Evolutionary conservation across 2,797 vertebrate species (phyloP), one percentile per base, ranked within the genome.

Genomic region (Podarcis lilfordi): DNA sequence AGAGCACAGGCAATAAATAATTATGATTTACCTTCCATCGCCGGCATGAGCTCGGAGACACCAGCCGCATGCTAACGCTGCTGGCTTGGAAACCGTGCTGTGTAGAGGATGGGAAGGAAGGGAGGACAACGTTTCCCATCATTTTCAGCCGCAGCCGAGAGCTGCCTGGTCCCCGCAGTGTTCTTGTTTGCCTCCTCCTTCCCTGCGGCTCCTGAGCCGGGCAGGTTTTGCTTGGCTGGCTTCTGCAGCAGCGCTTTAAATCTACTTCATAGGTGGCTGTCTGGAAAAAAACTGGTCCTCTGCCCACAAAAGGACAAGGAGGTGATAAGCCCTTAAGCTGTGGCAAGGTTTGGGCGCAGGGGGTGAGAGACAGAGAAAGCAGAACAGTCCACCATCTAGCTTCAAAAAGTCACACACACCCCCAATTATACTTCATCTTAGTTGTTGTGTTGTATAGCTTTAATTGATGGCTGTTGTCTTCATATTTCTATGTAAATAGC

Each of bases 281-380:
- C 55, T 43, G 77, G 15, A 13, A 25, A 23, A 43, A 64, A 11
- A 8, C 6, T 25, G 5, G 17, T 35, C 45, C 29, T 71, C 4
- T 25, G n/a, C 7, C 40, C 27, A 6, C 2, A 2, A 25, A 50
- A 40, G 19, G 69, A 23, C 19, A 3, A 5, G 15, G 5, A 6
- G n/a, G 43, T 2, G 3, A 4, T 7, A 19, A 45, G 7, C 27
- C n/a, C 1, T 7, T n/a, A 4, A 1, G 21, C 23, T 75, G 21
- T 7, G 37, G 3, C 68, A 11, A 3, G 4, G 11, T 71, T 61
- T 17, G 59, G 69, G 27, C 7, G 1, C 11, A 13, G 69, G 27
- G 68, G 50, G 50, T 50, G 50, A 13, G 45, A 50, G 45, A 50
- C 2, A 29, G 9, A 29, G 9, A 29, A n/a, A 29, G n/a, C 69